Evolutionary conservation across 2,888 invertebrate species (phyloP).

Genomic region (Thysanoteuthis rhombus): DNA sequence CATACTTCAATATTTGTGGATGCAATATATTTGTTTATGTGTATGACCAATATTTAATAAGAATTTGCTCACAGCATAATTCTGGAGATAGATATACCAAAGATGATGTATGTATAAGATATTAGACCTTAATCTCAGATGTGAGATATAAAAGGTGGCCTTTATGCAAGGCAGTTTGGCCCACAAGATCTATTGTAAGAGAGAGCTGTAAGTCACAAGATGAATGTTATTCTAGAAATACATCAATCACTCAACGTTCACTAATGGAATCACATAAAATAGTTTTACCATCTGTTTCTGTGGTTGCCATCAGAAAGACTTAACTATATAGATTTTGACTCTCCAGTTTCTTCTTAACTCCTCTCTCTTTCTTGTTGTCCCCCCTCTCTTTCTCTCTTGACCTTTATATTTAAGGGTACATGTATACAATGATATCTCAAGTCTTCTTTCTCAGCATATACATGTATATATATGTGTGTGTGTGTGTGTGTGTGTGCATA

Average conservation of each 20-base stretch:
- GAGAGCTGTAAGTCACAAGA: neutral
- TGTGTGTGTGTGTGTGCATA: no score
- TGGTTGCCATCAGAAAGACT: neutral
- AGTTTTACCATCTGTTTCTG: neutral
- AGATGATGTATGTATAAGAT: neutral
- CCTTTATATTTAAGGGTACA: no score
- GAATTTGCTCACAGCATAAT: neutral
- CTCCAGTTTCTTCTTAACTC: neutral
- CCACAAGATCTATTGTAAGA: neutral
- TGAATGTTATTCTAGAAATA: neutral
- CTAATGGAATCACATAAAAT: neutral
- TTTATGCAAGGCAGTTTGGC: neutral
- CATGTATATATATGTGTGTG: no score
- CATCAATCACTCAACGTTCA: neutral
- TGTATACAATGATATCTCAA: no score
- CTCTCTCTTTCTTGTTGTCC: neutral
- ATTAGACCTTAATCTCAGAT: neutral
- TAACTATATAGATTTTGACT: neutral
- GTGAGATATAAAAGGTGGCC: slow-evolving; percentile 12
- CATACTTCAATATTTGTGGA: neutral
- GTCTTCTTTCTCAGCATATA: no score
- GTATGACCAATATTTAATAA: neutral
- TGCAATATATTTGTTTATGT: neutral
- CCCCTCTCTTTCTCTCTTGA: neutral
- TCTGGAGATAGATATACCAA: neutral